Evolutionary conservation across 2,797 vertebrate species (phyloP).

Genomic region (Rallus crepitans): DNA sequence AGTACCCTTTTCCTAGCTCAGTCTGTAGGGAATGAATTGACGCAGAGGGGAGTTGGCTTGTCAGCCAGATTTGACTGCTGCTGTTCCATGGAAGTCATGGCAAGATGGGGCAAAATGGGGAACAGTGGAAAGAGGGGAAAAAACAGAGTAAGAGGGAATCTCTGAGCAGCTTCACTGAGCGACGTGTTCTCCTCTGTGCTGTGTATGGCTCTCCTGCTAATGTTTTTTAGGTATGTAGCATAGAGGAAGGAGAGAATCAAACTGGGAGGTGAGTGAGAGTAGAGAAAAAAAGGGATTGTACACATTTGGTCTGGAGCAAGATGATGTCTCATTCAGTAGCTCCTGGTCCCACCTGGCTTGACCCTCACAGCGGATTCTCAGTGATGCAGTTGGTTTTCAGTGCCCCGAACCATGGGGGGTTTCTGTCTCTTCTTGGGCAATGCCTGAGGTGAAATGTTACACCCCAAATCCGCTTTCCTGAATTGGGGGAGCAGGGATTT

Average conservation of each 20-base stretch:
- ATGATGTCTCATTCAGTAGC: background rate
- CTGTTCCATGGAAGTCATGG: background rate
- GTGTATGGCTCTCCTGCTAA: background rate
- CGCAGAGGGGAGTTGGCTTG: background rate
- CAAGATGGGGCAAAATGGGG: background rate
- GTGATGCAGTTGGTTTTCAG: background rate
- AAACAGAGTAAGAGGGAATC: fast-evolving
- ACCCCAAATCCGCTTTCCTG: background rate
- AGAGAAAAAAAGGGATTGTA: background rate
- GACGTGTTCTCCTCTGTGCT: background rate
- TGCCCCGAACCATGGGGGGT: fast-evolving
- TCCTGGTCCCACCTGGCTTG: background rate
- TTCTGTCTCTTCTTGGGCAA: background rate
- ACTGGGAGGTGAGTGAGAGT: background rate
- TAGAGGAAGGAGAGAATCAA: background rate
- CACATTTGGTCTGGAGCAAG: background rate
- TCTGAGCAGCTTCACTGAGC: background rate
- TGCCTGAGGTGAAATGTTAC: background rate
- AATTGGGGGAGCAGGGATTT: background rate
- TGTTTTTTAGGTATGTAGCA: background rate
- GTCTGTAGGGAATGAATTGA: background rate
- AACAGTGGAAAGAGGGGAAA: background rate
- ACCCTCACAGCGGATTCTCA: background rate
- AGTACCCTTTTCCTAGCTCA: background rate
- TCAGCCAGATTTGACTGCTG: background rate